Evolutionary conservation across 2,888 invertebrate genomes (phyloP).

Genomic region (Ganaspis brasiliensis): DNA sequence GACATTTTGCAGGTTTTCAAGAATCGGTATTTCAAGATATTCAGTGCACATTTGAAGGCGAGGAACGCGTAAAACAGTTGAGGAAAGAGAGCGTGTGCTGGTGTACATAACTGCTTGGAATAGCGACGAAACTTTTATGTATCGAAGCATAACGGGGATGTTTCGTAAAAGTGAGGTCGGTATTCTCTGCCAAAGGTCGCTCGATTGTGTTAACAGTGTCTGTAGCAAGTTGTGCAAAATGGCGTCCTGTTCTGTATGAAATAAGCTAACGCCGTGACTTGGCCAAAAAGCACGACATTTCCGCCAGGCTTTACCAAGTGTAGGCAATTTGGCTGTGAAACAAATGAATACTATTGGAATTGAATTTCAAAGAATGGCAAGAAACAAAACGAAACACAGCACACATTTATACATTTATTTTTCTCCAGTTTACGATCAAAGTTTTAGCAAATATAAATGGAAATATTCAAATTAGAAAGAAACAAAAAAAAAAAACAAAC

Average conservation of each 20-base stretch:
- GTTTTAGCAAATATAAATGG: neutral
- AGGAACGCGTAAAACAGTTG: conserved; percentile 40
- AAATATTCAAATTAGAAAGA: neutral
- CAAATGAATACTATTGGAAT: conserved; percentile 57
- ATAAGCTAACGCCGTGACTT: conserved; percentile 66
- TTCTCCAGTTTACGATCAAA: neutral
- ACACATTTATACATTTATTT: conserved; percentile 2
- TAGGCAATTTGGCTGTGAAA: conserved; percentile 66
- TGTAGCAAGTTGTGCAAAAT: conserved; percentile 50
- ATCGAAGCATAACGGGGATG: conserved; percentile 53
- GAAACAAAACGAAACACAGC: conserved; percentile 8
- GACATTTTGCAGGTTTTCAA: too few species aligned
- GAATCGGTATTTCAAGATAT: conserved; percentile 39
- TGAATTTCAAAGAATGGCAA: conserved; percentile 27
- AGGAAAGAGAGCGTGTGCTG: conserved; percentile 22
- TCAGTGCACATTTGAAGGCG: conserved; percentile 43
- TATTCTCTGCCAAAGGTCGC: conserved; percentile 60
- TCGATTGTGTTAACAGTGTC: conserved; percentile 66
- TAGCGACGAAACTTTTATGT: conserved; percentile 61
- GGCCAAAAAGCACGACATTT: conserved; percentile 64
- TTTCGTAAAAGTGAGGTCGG: conserved; percentile 51
- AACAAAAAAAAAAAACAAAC: too few species aligned
- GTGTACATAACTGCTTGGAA: conserved; percentile 46
- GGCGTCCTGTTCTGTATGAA: conserved; percentile 62
- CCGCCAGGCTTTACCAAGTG: conserved; percentile 52